Evolutionary conservation across 2,888 invertebrate species (phyloP).

Genomic region (Idaea dimidiata): DNA sequence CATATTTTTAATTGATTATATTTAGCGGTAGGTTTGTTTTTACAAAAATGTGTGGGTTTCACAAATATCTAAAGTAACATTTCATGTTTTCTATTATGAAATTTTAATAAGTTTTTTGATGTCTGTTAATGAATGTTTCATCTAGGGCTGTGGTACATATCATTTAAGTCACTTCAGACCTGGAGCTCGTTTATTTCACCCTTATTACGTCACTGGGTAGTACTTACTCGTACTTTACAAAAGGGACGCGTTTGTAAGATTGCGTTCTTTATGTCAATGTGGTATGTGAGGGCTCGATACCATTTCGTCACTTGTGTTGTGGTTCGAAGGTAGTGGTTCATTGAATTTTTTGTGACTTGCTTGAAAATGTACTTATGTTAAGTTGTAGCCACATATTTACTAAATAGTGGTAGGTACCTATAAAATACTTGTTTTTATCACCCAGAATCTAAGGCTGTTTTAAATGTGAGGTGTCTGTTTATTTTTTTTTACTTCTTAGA

Average conservation of each 20-base stretch:
- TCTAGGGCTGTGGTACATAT: not conserved
- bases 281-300: slow-evolving; percentile 15
- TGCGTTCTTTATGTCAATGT: slow-evolving; percentile 26
- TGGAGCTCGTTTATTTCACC: not conserved
- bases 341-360: slow-evolving; percentile 9
- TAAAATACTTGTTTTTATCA: too few species aligned
- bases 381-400: not conserved
- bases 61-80: too few species aligned
- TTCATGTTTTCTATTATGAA: too few species aligned
- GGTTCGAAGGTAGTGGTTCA: slow-evolving; percentile 5
- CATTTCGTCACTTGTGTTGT: slow-evolving; percentile 18
- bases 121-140: too few species aligned
- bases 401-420: too few species aligned
- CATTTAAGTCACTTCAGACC: not conserved
- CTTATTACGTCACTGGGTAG: not conserved
- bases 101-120: too few species aligned
- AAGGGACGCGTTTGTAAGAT: slow-evolving; percentile 14
- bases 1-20: too few species aligned
- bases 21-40: too few species aligned
- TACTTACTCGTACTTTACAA: not conserved
- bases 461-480: not conserved
- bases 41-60: too few species aligned
- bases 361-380: not conserved
- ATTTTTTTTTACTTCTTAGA: too few species aligned
- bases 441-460: too few species aligned